Conservation (phyloP, 1,140 invertebrate species). For the Chlorops oryzae region DNA sequence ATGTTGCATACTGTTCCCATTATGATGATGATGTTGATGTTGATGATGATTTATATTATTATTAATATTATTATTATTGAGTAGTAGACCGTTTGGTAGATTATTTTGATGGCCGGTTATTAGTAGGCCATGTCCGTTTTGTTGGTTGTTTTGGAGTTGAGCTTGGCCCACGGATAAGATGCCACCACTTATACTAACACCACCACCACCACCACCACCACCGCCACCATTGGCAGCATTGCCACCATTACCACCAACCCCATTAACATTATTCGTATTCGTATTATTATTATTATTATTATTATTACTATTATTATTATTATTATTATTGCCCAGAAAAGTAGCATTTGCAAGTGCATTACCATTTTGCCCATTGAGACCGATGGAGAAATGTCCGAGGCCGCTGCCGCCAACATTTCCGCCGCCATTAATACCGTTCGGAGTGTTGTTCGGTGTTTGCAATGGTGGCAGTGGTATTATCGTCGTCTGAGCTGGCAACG, state of each 20-base stretch:
- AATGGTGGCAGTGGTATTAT: slow-evolving; percentile 51
- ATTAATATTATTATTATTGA: slow-evolving; percentile 7
- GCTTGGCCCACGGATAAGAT: not conserved
- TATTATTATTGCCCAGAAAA: slow-evolving; percentile 21
- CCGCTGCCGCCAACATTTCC: not conserved
- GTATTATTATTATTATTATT: slow-evolving; percentile 1
- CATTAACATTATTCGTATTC: slow-evolving; percentile 20
- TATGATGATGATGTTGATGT: slow-evolving; percentile 17
- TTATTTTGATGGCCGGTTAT: too few species aligned
- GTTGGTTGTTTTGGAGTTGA: too few species aligned
- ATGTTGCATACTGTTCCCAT: slow-evolving; percentile 38
- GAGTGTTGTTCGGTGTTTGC: too few species aligned
- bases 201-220: slow-evolving; percentile 7
- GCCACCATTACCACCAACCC: not conserved
- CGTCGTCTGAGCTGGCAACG: slow-evolving; percentile 40
- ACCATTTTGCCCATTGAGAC: too few species aligned
- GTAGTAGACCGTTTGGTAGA: slow-evolving; percentile 5
- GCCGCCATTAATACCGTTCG: too few species aligned
- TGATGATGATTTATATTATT: slow-evolving; percentile 1
- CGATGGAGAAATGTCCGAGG: not conserved
- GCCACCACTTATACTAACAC: slow-evolving; percentile 9
- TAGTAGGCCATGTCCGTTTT: too few species aligned
- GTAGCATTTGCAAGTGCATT: slow-evolving; percentile 27
- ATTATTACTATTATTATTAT: not conserved
- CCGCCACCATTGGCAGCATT: slow-evolving; percentile 8